These are phyloP conservation scores for Eunapius fragilis DNA, from an alignment of 37 sponge, comb jelly and placozoan species.

Conservation along the genomic window DNA sequence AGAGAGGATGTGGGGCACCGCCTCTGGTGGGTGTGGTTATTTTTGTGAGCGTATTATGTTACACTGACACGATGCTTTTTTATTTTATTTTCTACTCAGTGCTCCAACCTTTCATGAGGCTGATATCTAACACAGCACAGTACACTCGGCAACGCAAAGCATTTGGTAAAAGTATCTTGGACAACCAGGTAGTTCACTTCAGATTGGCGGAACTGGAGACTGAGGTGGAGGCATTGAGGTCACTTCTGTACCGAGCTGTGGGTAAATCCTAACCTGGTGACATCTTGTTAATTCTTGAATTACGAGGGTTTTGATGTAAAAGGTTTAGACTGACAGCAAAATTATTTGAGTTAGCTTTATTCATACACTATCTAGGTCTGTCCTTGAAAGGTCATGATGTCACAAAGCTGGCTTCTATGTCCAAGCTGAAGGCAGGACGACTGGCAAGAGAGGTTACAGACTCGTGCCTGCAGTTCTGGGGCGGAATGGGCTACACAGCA, in stretches of 20 bases:
- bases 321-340: too few species aligned
- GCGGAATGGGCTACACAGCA: conserved; percentile 96
- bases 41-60: too few species aligned
- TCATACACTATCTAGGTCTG: too few species aligned
- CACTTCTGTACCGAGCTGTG: conserved; percentile 72
- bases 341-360: not conserved
- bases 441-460: conserved; percentile 76
- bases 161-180: conserved; percentile 84
- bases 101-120: conserved; percentile 66
- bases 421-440: conserved; percentile 93
- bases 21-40: conserved; percentile 41
- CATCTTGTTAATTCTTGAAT: not conserved
- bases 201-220: conserved; percentile 91
- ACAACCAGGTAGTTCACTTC: conserved; percentile 93
- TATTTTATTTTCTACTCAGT: conserved; percentile 7
- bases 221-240: conserved; percentile 86
- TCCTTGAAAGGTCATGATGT: conserved; percentile 78
- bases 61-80: too few species aligned
- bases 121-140: conserved; percentile 70
- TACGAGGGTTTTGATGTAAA: not conserved
- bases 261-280: conserved; percentile 28
- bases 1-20: conserved; percentile 88
- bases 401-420: conserved; percentile 96
- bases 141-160: conserved; percentile 88
- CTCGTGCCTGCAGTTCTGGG: conserved; percentile 95